These are phyloP conservation scores for Andrena haemorrhoa DNA, from an alignment of 2,888 invertebrate species.

Conservation along the genomic window DNA sequence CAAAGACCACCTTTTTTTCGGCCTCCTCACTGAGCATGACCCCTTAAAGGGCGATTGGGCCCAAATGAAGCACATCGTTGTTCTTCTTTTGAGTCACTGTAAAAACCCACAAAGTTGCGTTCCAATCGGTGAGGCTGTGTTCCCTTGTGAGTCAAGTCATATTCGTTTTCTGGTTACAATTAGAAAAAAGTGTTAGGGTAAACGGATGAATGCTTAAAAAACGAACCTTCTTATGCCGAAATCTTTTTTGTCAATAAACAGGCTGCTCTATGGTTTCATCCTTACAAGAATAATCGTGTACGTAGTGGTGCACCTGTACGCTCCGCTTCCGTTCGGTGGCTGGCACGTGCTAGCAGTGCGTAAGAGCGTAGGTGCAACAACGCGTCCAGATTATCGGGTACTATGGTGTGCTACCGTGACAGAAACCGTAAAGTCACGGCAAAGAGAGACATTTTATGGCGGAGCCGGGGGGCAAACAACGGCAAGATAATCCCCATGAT, in stretches of 20 bases:
- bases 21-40: too few relatives aligned
- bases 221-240: too few relatives aligned
- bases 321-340: conserved; percentile 28
- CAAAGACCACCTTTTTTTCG: too few relatives aligned
- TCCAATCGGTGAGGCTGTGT: too few relatives aligned
- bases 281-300: conserved; percentile 12
- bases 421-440: conserved; percentile 61
- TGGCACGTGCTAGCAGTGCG: not conserved
- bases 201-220: too few relatives aligned
- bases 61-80: too few relatives aligned
- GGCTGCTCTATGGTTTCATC: not conserved
- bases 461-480: conserved; percentile 39
- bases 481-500: conserved; percentile 68
- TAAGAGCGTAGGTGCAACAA: conserved; percentile 60
- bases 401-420: conserved; percentile 60
- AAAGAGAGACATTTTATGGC: conserved; percentile 62
- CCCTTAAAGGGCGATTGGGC: too few relatives aligned
- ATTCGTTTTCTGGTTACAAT: too few relatives aligned
- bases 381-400: conserved; percentile 66
- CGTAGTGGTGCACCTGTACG: conserved; percentile 47
- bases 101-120: too few relatives aligned
- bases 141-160: too few relatives aligned
- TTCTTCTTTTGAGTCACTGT: too few relatives aligned
- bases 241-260: conserved; percentile 30
- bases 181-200: too few relatives aligned